Conservation (phyloP, 2,888 invertebrate species). For the Athrips mouffetella region DNA sequence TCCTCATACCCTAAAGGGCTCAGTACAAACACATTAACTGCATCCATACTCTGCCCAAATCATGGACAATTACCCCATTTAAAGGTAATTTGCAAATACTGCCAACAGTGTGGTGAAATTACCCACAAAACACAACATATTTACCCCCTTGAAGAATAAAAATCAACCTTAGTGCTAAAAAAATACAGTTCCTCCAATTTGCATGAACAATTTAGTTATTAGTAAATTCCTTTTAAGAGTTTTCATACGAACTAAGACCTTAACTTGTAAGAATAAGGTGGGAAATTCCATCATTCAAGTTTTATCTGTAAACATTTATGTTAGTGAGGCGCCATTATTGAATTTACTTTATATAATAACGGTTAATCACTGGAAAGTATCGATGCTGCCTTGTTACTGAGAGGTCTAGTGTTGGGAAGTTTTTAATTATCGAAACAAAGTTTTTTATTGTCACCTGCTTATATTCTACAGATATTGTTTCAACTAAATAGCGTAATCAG, state of each 20-base stretch:
- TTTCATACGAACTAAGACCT: constrained; percentile 32
- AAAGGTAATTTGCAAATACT: constrained; percentile 66
- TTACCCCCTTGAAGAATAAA: constrained; percentile 16
- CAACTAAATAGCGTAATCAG: too few relatives aligned
- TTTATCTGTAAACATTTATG: constrained; percentile 66
- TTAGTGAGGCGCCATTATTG: constrained; percentile 73
- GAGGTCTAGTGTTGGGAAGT: constrained; percentile 40
- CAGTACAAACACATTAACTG: constrained; percentile 16
- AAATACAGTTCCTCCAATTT: background rate
- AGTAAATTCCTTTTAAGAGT: constrained; percentile 30
- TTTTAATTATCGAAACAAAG: constrained; percentile 23
- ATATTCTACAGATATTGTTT: background rate
- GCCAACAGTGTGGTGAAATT: constrained; percentile 57
- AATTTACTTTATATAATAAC: constrained; percentile 79
- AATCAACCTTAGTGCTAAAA: constrained; percentile 1
- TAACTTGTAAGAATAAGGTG: constrained; percentile 34
- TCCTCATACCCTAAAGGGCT: constrained; percentile 16
- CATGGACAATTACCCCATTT: constrained; percentile 65
- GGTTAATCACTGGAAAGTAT: constrained; percentile 75
- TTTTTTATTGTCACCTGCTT: too few relatives aligned
- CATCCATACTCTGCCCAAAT: constrained; percentile 43
- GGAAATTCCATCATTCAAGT: constrained; percentile 27
- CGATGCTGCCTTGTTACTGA: constrained; percentile 70
- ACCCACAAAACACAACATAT: constrained; percentile 35
- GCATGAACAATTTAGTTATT: constrained; percentile 17